Evolutionary conservation across 1,140 invertebrate species (phyloP).

Genomic region (Melanaphis sacchari): DNA sequence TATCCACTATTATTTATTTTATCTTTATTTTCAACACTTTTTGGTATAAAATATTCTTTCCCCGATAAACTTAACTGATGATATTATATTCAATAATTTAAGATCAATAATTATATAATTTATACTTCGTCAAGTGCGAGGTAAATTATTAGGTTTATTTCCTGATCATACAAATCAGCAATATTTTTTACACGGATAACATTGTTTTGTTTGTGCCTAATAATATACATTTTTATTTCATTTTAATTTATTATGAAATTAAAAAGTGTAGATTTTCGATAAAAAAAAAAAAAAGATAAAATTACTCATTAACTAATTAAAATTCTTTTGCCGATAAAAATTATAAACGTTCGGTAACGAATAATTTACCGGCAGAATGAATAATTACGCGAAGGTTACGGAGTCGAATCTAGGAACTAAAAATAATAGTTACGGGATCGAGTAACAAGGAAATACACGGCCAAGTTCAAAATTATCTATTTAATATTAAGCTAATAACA

Average conservation of each 20-base stretch:
- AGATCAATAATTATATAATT: neutral
- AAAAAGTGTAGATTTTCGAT: neutral
- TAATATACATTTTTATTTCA: neutral
- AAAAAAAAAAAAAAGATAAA: neutral
- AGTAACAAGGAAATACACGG: slow-evolving; percentile 17
- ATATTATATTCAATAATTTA: neutral
- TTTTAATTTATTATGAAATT: neutral
- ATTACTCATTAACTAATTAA: neutral
- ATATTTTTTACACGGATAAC: neutral
- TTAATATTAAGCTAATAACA: neutral
- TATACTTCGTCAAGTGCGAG: neutral
- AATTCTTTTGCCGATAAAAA: neutral
- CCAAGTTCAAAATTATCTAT: slow-evolving; percentile 31
- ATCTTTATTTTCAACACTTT: neutral
- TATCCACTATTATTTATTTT: neutral
- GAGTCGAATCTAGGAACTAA: neutral
- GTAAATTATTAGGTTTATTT: neutral
- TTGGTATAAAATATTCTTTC: neutral
- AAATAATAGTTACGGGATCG: slow-evolving; percentile 29
- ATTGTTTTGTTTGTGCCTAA: neutral
- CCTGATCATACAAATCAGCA: neutral
- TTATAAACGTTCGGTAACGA: neutral
- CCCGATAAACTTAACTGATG: neutral
- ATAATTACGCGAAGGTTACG: neutral
- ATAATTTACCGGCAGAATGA: neutral